These are phyloP conservation scores for Oreochromis grahami DNA, from an alignment of 2,797 vertebrate genomes.

Conservation along the genomic window DNA sequence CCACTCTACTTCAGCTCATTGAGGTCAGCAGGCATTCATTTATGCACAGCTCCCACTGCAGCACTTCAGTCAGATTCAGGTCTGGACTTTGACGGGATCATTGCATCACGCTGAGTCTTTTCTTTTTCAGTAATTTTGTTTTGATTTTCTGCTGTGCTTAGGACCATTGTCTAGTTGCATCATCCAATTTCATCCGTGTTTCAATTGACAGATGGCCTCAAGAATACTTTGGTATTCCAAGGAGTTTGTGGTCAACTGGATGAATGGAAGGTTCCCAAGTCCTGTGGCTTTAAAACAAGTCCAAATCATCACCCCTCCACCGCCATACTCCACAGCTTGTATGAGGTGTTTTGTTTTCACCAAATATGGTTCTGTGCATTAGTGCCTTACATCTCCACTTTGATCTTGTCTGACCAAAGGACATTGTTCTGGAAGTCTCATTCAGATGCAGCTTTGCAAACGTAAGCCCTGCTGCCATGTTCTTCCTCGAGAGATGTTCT, in stretches of 20 bases:
- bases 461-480: not conserved
- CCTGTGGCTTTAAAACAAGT: not conserved
- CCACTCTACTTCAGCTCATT: not conserved
- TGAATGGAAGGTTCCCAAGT: not conserved
- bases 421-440: not conserved
- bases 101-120: not conserved
- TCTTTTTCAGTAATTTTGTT: not conserved
- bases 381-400: not conserved
- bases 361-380: not conserved
- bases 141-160: not conserved
- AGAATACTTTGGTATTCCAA: not conserved
- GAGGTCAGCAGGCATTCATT: not conserved
- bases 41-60: not conserved
- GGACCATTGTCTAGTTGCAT: not conserved
- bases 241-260: fast-evolving
- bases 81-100: not conserved
- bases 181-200: fast-evolving
- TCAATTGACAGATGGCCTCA: not conserved
- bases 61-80: not conserved
- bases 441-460: not conserved
- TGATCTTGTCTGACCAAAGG: not conserved
- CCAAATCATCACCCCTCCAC: too few relatives aligned
- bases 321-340: not conserved
- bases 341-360: fast-evolving
- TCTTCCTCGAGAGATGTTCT: not conserved